Percentiles rank a stretch among this genome's conserved stretches.
These are phyloP conservation scores for Cliona cf. orientalis DNA, from an alignment of 37 sponge, comb jelly and placozoan species.

Conservation along the genomic window DNA sequence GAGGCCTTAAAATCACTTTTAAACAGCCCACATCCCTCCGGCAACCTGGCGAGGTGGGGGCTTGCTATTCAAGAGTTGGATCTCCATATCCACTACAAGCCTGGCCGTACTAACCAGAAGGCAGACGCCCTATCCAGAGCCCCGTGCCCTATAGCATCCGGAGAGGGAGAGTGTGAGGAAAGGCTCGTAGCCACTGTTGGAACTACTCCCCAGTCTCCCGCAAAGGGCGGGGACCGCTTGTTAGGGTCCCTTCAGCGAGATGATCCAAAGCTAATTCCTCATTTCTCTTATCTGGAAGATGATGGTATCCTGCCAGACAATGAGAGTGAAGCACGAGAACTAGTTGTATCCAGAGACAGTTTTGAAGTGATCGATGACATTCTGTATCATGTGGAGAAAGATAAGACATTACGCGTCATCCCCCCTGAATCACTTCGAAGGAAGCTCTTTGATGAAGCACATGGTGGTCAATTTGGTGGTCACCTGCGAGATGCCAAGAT, in stretches of 20 bases:
- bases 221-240: background rate
- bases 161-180: too few relatives aligned
- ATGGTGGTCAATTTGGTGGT: slow-evolving; percentile 51
- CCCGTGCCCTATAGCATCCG: background rate
- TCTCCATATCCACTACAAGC: slow-evolving; percentile 8
- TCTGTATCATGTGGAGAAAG: slow-evolving; percentile 54
- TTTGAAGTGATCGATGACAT: slow-evolving; percentile 39
- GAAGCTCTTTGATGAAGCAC: slow-evolving; percentile 45
- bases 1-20: slow-evolving; percentile 61
- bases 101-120: slow-evolving; percentile 53
- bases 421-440: slow-evolving; percentile 29
- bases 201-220: background rate
- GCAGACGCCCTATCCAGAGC: slow-evolving; percentile 59
- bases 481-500: slow-evolving; percentile 53
- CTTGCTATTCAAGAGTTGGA: slow-evolving; percentile 58
- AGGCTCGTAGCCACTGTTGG: background rate
- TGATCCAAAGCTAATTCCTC: slow-evolving; percentile 11
- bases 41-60: slow-evolving; percentile 69
- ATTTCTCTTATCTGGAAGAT: slow-evolving; percentile 27
- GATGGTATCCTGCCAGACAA: slow-evolving; percentile 47
- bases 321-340: background rate
- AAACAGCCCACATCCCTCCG: slow-evolving; percentile 69
- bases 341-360: slow-evolving; percentile 15
- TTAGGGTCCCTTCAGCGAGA: slow-evolving; percentile 25
- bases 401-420: slow-evolving; percentile 50